phyloP scores from a whole-genome alignment of 2,888 invertebrate species.

The Spisula solida region DNA sequence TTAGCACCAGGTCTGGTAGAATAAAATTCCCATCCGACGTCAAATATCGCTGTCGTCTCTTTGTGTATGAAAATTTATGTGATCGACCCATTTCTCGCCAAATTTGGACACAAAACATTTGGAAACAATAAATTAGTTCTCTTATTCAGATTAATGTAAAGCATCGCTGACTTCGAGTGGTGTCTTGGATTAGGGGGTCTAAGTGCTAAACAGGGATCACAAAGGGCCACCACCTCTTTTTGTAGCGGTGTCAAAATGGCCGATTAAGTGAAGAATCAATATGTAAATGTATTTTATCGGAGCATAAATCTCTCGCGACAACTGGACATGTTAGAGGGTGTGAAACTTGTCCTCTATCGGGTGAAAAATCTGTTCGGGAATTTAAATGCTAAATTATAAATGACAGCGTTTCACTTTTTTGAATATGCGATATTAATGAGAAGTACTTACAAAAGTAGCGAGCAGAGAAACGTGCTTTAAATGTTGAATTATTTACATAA shows the following conservation, averaged over 20 bases:
- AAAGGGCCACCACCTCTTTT: slow-evolving; percentile 50
- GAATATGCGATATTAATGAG: not conserved
- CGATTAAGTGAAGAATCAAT: slow-evolving; percentile 52
- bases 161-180: slow-evolving; percentile 45
- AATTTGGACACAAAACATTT: slow-evolving; percentile 50
- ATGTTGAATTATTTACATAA: not conserved
- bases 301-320: slow-evolving; percentile 51
- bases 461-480: not conserved
- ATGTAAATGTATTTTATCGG: slow-evolving; percentile 61
- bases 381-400: not conserved
- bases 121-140: slow-evolving; percentile 55
- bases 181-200: slow-evolving; percentile 53
- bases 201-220: slow-evolving; percentile 40
- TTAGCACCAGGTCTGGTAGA: not conserved
- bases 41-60: slow-evolving; percentile 23
- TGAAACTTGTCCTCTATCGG: not conserved
- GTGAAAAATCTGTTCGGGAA: not conserved
- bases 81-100: slow-evolving; percentile 44
- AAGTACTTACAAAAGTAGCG: not conserved
- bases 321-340: slow-evolving; percentile 14
- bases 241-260: slow-evolving; percentile 59
- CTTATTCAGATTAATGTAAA: slow-evolving; percentile 39
- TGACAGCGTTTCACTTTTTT: slow-evolving; percentile 7
- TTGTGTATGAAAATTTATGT: slow-evolving; percentile 44
- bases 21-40: not conserved